Evolutionary conservation across 2,888 invertebrate species (phyloP).

Genomic region (Lissonota sp.): DNA sequence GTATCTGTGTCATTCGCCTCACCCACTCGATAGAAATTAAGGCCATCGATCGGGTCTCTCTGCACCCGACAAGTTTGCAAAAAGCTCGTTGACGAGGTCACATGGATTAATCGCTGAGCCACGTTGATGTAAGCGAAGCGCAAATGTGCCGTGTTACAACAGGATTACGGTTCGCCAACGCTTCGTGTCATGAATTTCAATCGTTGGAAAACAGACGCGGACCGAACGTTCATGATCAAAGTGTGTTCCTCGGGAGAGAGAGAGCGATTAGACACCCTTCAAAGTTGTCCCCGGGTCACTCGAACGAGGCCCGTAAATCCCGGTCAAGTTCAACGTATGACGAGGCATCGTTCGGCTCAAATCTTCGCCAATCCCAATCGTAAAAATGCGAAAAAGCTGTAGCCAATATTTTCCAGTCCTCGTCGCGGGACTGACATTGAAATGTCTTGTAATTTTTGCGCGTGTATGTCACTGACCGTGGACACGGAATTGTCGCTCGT

Average conservation of each 20-base stretch:
- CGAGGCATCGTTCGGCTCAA: not conserved
- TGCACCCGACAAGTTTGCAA: no score
- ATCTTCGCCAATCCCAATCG: not conserved
- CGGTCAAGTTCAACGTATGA: conserved; percentile 36
- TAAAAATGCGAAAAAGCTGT: not conserved
- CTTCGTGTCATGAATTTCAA: conserved; percentile 17
- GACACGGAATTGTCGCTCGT: conserved; percentile 25
- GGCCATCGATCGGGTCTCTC: conserved; percentile 43
- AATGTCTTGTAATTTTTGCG: not conserved
- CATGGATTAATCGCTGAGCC: not conserved
- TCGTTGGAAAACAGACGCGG: not conserved
- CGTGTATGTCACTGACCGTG: conserved; percentile 35
- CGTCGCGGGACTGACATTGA: not conserved
- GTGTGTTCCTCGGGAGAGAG: not conserved
- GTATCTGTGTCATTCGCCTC: conserved; percentile 26
- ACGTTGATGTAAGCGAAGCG: not conserved
- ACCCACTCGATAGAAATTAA: conserved; percentile 16
- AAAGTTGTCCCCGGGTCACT: conserved; percentile 1
- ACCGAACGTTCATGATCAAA: not conserved
- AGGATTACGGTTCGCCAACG: not conserved
- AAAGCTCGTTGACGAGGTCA: not conserved
- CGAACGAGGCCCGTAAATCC: conserved; percentile 17
- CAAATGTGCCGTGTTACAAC: not conserved
- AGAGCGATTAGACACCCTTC: conserved; percentile 8
- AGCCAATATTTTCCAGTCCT: not conserved